Evolutionary conservation across 2,113 vertebrate genomes (phyloP).

Genomic region (Neotoma lepida): DNA sequence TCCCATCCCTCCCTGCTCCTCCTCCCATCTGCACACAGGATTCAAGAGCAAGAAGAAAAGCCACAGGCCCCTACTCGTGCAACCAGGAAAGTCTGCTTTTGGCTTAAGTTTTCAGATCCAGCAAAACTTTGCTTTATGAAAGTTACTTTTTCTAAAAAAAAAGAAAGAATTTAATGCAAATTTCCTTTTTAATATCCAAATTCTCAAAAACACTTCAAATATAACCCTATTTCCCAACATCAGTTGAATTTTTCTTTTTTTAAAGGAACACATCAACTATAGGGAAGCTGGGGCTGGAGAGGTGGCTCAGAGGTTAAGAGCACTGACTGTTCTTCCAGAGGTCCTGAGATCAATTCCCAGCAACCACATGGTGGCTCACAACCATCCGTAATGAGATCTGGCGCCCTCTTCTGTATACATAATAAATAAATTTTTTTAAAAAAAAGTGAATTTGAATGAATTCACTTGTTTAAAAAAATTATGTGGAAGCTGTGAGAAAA

Average conservation of each 20-base stretch:
- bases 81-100: neutral
- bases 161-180: slow-evolving; percentile 16
- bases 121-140: slow-evolving; percentile 57
- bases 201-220: slow-evolving; percentile 27
- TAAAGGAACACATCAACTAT: neutral
- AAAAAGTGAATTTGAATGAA: too few relatives aligned
- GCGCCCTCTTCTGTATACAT: too few relatives aligned
- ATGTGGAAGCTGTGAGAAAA: neutral
- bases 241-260: neutral
- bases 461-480: too few relatives aligned
- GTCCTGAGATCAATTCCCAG: too few relatives aligned
- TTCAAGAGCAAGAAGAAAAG: neutral
- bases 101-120: slow-evolving; percentile 49
- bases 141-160: slow-evolving; percentile 39
- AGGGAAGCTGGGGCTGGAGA: neutral
- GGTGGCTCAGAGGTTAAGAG: too few relatives aligned
- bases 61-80: too few relatives aligned
- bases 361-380: too few relatives aligned
- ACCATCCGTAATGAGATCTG: too few relatives aligned
- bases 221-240: slow-evolving; percentile 30
- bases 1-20: neutral
- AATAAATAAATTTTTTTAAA: too few relatives aligned
- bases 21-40: neutral
- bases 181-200: slow-evolving; percentile 31
- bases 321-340: too few relatives aligned